Base-by-base conservation (phyloP, 2,113 vertebrate species). In the Gallinago paraguaiae region DNA sequence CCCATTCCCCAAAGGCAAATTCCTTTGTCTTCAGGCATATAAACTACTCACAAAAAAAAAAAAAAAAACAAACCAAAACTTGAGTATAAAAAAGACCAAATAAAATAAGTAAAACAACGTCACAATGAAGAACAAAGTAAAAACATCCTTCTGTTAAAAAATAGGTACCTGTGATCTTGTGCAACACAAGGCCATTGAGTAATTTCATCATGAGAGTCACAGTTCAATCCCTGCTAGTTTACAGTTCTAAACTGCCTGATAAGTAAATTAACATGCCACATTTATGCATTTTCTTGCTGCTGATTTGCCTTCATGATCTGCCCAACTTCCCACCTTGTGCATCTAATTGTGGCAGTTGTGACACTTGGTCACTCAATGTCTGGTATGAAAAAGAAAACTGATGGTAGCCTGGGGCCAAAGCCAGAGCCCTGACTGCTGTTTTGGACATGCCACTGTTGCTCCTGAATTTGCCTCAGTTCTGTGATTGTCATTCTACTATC, bases 381-480 rank as follows among this genome's bases (percentile, higher is more conserved):
- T 70, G 75, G 77, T 1, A 16, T 35, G 69, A 22, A 90, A 69
- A 79, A 84, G 33, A 30, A 71, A 64, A 77, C 20, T 1, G 2
- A 48, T 17, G 46, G 46, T 22, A 70, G 20, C 24, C 77, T 41
- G 56, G 33, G 24, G 56, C 24, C 51, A 70, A 77, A 78, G 51
- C 28, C 35, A 78, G 56, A 51, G 27, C 18, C 14, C 22, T 45
- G 39, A 57, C 10, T 50, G 71, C 46, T 63, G 31, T 2, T 69
- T 84, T 63, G 70, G 3, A 67, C 37, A 53, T n/a, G 45, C 35
- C 81, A 41, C 46, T 43, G 31, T 43, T 65, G 56, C 17, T 88
- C 77, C 46, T 75, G 69, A 81, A 92, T 91, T 71, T 92, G 64
- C 65, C 28, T 76, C 81, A 85, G 48, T 56, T 90, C 82, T 92